These are phyloP conservation scores for Hoplostethus mediterraneus DNA, from an alignment of 2,797 vertebrate genomes.

Conservation along the genomic window DNA sequence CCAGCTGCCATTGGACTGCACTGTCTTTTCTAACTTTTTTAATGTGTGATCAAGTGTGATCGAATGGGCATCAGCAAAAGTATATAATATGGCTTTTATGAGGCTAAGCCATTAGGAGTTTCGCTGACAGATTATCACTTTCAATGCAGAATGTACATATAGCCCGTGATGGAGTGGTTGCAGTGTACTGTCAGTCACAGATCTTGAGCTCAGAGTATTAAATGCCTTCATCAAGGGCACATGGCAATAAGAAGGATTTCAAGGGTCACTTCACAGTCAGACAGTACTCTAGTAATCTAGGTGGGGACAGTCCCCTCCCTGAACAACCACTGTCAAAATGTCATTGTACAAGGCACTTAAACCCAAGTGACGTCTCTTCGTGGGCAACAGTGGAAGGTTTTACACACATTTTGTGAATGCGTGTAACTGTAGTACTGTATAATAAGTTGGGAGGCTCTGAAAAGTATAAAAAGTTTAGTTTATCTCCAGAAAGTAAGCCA, in stretches of 20 bases:
- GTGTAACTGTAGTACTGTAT: background rate
- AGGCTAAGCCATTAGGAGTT: background rate
- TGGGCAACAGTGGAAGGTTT: background rate
- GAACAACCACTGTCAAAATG: background rate
- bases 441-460: background rate
- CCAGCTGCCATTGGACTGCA: too few species aligned
- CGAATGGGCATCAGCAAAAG: background rate
- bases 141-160: conserved; percentile 7
- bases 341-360: background rate
- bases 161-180: background rate
- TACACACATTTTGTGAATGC: background rate
- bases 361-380: background rate
- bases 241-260: background rate
- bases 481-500: conserved; percentile 1
- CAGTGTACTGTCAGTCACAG: background rate
- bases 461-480: background rate
- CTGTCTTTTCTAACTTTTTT: background rate
- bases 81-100: background rate
- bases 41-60: background rate
- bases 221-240: background rate
- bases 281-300: background rate
- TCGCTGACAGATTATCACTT: conserved; percentile 1
- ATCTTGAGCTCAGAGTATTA: background rate
- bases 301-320: background rate
- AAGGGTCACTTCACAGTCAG: background rate